Evolutionary conservation across 2,113 vertebrate species (phyloP), one percentile per base, ranked within the genome.

Genomic region (Australoheros scitulus): DNA sequence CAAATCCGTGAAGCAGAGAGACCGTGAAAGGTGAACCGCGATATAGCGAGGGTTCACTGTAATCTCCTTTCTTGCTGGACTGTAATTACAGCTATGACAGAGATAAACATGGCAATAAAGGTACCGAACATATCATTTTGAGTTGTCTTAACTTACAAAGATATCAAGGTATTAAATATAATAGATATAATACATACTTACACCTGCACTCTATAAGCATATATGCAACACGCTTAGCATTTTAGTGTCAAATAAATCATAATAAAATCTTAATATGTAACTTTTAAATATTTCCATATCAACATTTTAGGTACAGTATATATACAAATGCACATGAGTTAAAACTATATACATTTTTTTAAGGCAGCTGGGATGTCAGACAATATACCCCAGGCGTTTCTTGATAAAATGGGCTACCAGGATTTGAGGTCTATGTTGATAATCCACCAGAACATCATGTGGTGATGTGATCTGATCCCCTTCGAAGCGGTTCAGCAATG

Each of bases 381-480:
- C 85, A 20, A 47, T 2, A 13, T 92, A 85, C 74, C 95, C 95
- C 78, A 97, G 95, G 2, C 43, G 88, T 84, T 96, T 96, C 91
- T 94, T 96, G 92, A 98, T 97, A 75, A 97, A 97, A 79, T 94
- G 91, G 3, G 96, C 93, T 77, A 98, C 96, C 52, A 97, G 93
- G 20, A 92, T 64, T 93, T 97, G 97, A 57, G 97, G 97, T 80
- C 93, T 89, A 88, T 91, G 94, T 92, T 97, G 97, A 90, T 96
- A 97, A 72, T 97, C 96, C 64, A 92, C 24, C 81, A 98, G 94
- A 83, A 97, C 93, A 6, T 96, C 95, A 7, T 93, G 96, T 34
- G 96, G 38, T 1, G 94, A 94, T 7, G 84, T 95, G 92, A 97
- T 97, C 94, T 98, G 97, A 91, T 98, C 97, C 18, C 96, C 96